Conservation (phyloP, 2,888 invertebrate species). For the Agrochola lychnidis region DNA sequence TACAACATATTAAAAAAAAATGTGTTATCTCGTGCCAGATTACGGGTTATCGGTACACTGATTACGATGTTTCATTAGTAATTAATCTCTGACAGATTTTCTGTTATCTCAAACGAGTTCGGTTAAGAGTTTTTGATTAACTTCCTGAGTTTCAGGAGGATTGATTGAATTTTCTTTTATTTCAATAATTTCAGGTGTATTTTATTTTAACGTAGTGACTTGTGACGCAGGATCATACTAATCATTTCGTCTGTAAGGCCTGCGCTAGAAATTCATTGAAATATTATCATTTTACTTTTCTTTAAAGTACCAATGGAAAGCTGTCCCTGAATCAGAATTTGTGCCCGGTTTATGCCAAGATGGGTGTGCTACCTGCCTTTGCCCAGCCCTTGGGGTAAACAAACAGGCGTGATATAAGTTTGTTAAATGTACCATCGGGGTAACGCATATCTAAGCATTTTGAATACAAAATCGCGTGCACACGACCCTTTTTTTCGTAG, state of each 20-base stretch:
- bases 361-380: too few relatives aligned
- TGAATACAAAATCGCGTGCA: too few relatives aligned
- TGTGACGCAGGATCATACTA: background rate
- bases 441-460: too few relatives aligned
- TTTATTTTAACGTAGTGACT: too few relatives aligned
- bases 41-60: conserved; percentile 48
- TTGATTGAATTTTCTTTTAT: background rate
- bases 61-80: conserved; percentile 51
- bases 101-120: conserved; percentile 40
- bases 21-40: conserved; percentile 50
- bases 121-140: conserved; percentile 19
- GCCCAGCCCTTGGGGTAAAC: background rate
- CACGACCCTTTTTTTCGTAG: too few relatives aligned
- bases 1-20: conserved; percentile 39
- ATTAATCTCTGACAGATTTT: conserved; percentile 47
- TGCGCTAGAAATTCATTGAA: background rate
- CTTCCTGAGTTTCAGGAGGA: conserved; percentile 2
- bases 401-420: background rate
- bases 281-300: background rate
- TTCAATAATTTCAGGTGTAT: background rate
- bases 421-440: too few relatives aligned
- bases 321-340: background rate
- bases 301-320: background rate
- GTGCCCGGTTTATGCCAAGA: background rate
- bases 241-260: background rate